Conservation (phyloP, 1,140 invertebrate genomes). For the Drosophila chauvacae region DNA sequence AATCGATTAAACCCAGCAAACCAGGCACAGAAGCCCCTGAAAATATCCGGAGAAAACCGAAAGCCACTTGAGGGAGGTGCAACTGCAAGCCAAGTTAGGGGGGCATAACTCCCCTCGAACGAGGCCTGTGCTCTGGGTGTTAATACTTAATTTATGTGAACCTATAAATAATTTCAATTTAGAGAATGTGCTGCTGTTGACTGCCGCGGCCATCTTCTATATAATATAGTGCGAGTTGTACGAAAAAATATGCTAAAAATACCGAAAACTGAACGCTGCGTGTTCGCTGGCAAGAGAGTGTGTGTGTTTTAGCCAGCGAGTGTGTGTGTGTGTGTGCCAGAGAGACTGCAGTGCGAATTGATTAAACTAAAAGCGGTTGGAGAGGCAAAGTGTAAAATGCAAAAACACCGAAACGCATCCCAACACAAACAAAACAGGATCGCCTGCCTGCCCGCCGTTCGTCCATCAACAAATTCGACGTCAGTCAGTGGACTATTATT, state of each 20-base stretch:
- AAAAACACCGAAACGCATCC: slow-evolving; percentile 33
- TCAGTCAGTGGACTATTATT: slow-evolving; percentile 78
- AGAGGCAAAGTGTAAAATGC: slow-evolving; percentile 8
- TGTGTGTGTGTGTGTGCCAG: slow-evolving; percentile 4
- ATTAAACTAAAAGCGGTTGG: slow-evolving; percentile 66
- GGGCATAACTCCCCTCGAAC: slow-evolving; percentile 40
- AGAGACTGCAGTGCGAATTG: slow-evolving; percentile 64
- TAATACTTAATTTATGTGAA: slow-evolving; percentile 83
- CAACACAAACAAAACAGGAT: slow-evolving; percentile 50
- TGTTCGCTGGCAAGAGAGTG: slow-evolving; percentile 33
- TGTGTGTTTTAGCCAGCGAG: slow-evolving; percentile 3
- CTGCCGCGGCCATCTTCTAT: slow-evolving; percentile 49
- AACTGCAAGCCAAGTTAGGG: slow-evolving; percentile 32
- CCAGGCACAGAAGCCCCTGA: neutral
- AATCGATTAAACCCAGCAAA: neutral
- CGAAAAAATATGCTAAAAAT: slow-evolving; percentile 80
- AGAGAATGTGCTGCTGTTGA: slow-evolving; percentile 78
- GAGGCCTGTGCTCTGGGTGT: slow-evolving; percentile 48
- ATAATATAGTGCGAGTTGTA: slow-evolving; percentile 80
- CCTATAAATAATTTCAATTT: slow-evolving; percentile 84
- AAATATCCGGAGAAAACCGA: neutral
- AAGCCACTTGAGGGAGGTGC: neutral
- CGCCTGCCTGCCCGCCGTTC: slow-evolving; percentile 4
- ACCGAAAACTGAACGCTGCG: slow-evolving; percentile 79
- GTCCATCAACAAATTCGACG: slow-evolving; percentile 58